Conservation (phyloP, 2,888 invertebrate genomes). For the Pteria penguin region DNA sequence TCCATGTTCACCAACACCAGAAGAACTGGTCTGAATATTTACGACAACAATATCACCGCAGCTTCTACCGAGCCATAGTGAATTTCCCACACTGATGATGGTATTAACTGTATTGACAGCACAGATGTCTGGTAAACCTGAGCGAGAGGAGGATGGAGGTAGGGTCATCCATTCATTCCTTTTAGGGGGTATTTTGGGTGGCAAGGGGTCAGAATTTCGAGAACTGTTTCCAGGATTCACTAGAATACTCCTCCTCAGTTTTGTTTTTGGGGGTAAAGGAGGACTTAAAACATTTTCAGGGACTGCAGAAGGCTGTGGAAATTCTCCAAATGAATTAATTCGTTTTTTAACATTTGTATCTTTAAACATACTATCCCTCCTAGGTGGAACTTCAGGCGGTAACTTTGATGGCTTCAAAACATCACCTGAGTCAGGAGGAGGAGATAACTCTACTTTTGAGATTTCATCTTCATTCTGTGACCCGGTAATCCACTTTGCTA, state of each 20-base stretch:
- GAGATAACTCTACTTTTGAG: not conserved
- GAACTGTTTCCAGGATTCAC: not conserved
- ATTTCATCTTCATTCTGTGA: not conserved
- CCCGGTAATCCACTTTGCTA: slow-evolving; percentile 9
- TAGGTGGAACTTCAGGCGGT: not conserved
- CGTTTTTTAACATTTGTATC: not conserved
- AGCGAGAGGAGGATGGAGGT: not conserved
- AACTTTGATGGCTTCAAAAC: not conserved
- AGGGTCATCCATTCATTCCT: slow-evolving; percentile 2
- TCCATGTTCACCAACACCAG: slow-evolving; percentile 10
- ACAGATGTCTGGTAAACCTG: not conserved
- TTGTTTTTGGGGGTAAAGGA: not conserved
- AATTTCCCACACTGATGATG: slow-evolving; percentile 52
- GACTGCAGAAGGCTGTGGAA: not conserved
- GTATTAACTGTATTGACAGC: slow-evolving; percentile 45
- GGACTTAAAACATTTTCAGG: not conserved
- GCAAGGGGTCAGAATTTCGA: not conserved
- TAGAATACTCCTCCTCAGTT: not conserved
- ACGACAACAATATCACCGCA: slow-evolving; percentile 64
- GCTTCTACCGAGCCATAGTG: slow-evolving; percentile 68
- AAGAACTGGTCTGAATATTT: slow-evolving; percentile 40
- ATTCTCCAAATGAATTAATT: not conserved
- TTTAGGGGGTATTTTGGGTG: slow-evolving; percentile 22
- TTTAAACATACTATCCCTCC: not conserved
- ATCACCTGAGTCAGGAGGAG: not conserved